Evolutionary conservation across 2,888 invertebrate species (phyloP), one percentile per base, ranked within the genome.

Genomic region (Ectemnius cavifrons): DNA sequence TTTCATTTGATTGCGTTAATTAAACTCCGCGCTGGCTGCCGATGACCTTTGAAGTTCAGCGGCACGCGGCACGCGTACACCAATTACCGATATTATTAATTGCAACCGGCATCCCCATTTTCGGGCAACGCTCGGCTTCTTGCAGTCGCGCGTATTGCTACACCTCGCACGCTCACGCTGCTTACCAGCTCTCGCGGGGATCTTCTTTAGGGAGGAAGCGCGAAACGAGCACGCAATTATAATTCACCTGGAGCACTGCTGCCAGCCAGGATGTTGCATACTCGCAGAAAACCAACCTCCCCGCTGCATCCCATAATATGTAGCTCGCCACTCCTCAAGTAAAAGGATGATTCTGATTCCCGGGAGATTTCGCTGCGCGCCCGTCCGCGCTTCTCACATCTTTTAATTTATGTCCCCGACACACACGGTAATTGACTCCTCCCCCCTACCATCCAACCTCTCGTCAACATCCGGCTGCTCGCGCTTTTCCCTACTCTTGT

Each of bases 1-100:
- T 89, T 89, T 89, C 89, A 89, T 89, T 88, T 84, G 88, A 88
- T 87, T 86, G 86, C 88, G 84, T 87, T 89, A 87, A 86, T 87
- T 87, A 87, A 86, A 87, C 84, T 83, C 37, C 37, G 37, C 78
- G 77, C 79, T 79, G 70, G 71, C 80, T 78, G 77, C 71, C 84
- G 81, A 86, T 87, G 87, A 89, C 89, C 88, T 88, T 88, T 85
- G 86, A 87, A 84, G 85, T 85, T 85, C 85, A 81, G 75, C 84
- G 75, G 76, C 81, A 82, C 82, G 85, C 80, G 79, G 74, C 79
- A 79, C 81, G 78, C 74, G 75, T 73, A 80, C 82, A 77, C 82
- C 80, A 85, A 85, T 86, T 86, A 85, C 78, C 85, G 81, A 82
- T 80, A 79, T 86, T 84, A 84, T 84, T 85, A 87, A 87, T 80